A percentile compares a stretch with the other conserved stretches of the same genome.
These are phyloP conservation scores for Fopius arisanus DNA, from an alignment of 1,140 invertebrate species.

Conservation along the genomic window DNA sequence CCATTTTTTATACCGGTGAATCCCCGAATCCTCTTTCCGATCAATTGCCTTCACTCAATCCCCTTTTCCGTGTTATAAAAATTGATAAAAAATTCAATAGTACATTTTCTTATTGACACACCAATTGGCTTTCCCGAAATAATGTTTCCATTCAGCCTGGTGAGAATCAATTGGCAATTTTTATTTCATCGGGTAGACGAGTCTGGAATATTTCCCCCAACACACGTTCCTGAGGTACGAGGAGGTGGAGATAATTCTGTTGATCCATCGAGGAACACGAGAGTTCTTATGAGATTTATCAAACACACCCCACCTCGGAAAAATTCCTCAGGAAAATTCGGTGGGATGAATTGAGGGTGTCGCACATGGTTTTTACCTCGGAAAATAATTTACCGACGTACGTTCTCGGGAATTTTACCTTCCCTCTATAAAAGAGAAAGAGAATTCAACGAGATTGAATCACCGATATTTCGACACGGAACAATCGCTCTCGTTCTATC, in stretches of 20 bases:
- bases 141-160: neutral
- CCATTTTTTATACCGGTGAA: no score
- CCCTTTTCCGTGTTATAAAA: neutral
- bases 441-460: neutral
- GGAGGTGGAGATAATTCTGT: slow-evolving; percentile 28
- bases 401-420: neutral
- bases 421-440: neutral
- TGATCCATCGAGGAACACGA: slow-evolving; percentile 24
- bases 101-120: neutral
- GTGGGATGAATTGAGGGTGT: neutral
- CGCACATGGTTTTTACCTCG: neutral
- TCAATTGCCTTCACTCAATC: neutral
- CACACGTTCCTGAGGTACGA: neutral
- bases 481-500: slow-evolving; percentile 5
- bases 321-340: neutral
- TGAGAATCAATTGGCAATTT: slow-evolving; percentile 11
- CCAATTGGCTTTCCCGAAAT: neutral
- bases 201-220: neutral
- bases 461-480: neutral
- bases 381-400: neutral
- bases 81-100: neutral
- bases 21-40: no score
- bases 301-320: slow-evolving; percentile 4
- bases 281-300: slow-evolving; percentile 35
- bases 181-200: neutral